Conservation (phyloP, 2,797 vertebrate genomes). For the Hypotaenidia okinawae region DNA sequence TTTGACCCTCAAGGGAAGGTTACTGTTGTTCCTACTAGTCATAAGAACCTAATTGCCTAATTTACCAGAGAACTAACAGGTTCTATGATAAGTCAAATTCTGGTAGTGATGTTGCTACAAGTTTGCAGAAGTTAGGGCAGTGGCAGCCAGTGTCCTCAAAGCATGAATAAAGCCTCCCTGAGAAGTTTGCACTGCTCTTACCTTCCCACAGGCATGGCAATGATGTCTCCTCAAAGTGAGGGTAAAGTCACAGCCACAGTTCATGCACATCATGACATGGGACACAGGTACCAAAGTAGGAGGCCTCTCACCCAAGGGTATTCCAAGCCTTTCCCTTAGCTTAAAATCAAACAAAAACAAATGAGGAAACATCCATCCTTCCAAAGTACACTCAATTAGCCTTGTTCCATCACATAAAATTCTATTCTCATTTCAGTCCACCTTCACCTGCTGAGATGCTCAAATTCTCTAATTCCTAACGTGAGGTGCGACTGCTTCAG, state of each 20-base stretch:
- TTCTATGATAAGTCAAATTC: neutral
- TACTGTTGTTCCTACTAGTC: neutral
- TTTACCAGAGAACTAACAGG: neutral
- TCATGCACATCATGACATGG: constrained; percentile 96
- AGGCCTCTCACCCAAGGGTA: constrained; percentile 89
- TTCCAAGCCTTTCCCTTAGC: constrained; percentile 84
- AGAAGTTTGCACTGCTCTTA: constrained; percentile 60
- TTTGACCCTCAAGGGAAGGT: neutral
- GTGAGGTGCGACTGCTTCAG: neutral
- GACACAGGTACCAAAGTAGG: constrained; percentile 91
- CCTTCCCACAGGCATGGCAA: constrained; percentile 95
- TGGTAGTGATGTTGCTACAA: neutral
- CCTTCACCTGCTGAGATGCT: neutral
- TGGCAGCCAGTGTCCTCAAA: neutral
- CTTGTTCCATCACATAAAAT: neutral
- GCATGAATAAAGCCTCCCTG: neutral
- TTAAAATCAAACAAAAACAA: constrained; percentile 69
- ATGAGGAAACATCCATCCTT: neutral
- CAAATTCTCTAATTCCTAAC: neutral
- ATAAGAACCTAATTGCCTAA: neutral
- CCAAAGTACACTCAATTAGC: neutral
- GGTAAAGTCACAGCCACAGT: constrained; percentile 93
- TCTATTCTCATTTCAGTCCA: neutral
- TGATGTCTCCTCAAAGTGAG: constrained; percentile 92
- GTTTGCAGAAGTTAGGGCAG: neutral